Percentiles rank a stretch among this genome's conserved stretches.
phyloP scores from a whole-genome alignment of 1,140 invertebrate species.

The Drosophila kurseongensis region DNA sequence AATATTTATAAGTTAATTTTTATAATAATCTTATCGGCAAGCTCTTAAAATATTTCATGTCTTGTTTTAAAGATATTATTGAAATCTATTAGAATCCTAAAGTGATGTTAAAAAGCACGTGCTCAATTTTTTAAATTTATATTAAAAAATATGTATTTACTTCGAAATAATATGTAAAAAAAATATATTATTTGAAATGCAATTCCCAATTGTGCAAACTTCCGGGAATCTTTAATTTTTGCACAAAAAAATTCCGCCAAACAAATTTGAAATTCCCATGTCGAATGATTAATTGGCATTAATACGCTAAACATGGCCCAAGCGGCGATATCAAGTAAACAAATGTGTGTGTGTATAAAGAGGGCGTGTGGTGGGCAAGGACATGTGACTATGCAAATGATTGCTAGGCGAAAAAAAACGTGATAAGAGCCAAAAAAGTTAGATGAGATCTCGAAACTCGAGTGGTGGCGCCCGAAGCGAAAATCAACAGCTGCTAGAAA shows the following conservation, averaged over 20 bases:
- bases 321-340: constrained; percentile 4
- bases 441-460: neutral
- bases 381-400: constrained; percentile 23
- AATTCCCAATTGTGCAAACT: neutral
- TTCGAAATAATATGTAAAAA: no score
- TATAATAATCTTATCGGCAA: no score
- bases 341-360: neutral
- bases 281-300: constrained; percentile 37
- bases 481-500: constrained; percentile 24
- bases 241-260: neutral
- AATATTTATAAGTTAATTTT: neutral
- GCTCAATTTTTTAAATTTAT: no score
- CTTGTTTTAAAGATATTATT: no score
- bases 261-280: neutral
- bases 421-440: constrained; percentile 16
- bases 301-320: constrained; percentile 1
- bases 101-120: no score
- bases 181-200: neutral
- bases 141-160: no score
- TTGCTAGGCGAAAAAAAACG: neutral
- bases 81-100: no score
- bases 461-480: neutral
- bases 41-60: no score
- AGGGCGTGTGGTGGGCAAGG: constrained; percentile 2
- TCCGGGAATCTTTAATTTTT: constrained; percentile 5